Percentiles rank a stretch among this genome's conserved stretches.
These are phyloP conservation scores for Paramormyrops hopkinsi DNA, from an alignment of 2,797 vertebrate species.

Conservation along the genomic window DNA sequence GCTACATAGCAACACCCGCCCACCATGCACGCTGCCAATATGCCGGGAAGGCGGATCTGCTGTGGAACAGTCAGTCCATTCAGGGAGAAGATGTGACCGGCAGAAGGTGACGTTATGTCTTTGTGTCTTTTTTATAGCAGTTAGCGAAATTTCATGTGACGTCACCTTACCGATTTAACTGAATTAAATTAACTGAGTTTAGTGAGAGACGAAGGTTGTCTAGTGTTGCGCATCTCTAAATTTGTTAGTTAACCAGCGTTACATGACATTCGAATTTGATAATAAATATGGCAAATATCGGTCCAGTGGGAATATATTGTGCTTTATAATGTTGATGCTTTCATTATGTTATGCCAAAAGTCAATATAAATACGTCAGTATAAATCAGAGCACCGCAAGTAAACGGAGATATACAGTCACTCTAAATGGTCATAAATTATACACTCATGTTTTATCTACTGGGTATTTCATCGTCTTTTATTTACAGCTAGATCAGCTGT, in stretches of 20 bases:
- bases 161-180: background rate
- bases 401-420: background rate
- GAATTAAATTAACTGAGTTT: background rate
- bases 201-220: background rate
- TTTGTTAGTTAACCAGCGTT: background rate
- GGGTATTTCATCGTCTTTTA: background rate
- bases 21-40: conserved; percentile 22
- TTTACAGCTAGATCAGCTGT: background rate
- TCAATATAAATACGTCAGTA: background rate
- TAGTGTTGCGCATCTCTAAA: background rate
- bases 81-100: background rate
- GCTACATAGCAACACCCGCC: conserved; percentile 50
- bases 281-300: background rate
- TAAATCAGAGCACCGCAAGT: background rate
- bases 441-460: background rate
- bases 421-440: background rate
- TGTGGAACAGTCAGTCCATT: background rate
- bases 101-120: conserved; percentile 13
- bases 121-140: conserved; percentile 3
- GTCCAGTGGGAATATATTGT: background rate
- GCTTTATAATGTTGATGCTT: background rate
- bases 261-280: background rate
- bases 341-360: background rate
- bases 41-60: conserved; percentile 13
- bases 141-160: background rate